phyloP scores from a whole-genome alignment of 92 coral and sea anemone species.

The Phymanthus crucifer region DNA sequence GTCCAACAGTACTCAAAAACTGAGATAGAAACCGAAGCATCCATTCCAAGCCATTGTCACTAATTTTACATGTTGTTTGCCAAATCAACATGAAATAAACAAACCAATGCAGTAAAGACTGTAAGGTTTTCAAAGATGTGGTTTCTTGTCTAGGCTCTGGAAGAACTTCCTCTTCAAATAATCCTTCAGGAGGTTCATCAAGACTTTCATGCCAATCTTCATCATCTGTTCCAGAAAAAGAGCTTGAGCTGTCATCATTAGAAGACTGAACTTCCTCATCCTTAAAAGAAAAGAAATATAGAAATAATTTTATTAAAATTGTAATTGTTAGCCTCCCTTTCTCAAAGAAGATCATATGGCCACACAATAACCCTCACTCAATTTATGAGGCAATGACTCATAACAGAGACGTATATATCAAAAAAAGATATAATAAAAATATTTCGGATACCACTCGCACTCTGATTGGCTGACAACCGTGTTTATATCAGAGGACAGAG shows the following conservation, averaged over 20 bases:
- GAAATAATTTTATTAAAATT: neutral
- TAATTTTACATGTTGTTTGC: slow-evolving; percentile 50
- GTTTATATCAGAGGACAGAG: no score
- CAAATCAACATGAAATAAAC: slow-evolving; percentile 43
- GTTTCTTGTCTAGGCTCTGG: slow-evolving; percentile 45
- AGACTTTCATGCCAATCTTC: slow-evolving; percentile 54
- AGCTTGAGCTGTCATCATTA: neutral
- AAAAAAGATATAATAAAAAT: no score
- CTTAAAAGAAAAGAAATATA: neutral
- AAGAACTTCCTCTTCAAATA: slow-evolving; percentile 28
- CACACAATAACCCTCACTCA: neutral
- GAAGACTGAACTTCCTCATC: neutral
- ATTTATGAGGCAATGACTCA: no score
- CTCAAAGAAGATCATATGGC: no score
- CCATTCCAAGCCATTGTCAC: slow-evolving; percentile 58
- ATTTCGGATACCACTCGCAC: no score
- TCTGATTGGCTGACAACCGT: no score
- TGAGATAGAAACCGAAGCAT: slow-evolving; percentile 45
- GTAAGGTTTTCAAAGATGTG: slow-evolving; percentile 13
- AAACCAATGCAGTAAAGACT: slow-evolving; percentile 51
- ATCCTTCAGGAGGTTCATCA: slow-evolving; percentile 33
- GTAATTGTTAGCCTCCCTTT: neutral
- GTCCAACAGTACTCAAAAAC: slow-evolving; percentile 32
- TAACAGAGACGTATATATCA: no score
- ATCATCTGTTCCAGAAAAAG: slow-evolving; percentile 1